Evolutionary conservation across 2,888 invertebrate species (phyloP).

Genomic region (Rhamphomyia laevipes): DNA sequence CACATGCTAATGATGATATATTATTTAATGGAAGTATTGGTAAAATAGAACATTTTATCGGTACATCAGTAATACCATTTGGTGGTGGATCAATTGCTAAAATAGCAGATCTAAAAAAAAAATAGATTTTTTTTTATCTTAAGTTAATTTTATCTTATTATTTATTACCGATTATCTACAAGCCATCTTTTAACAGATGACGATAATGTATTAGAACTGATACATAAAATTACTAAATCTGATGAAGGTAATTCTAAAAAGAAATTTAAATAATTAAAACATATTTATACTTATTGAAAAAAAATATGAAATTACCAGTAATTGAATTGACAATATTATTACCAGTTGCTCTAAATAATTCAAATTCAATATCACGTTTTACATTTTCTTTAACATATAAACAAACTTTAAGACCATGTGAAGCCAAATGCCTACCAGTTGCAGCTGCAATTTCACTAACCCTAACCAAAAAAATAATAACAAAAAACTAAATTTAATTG

Average conservation of each 20-base stretch:
- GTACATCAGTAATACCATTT: constrained; percentile 46
- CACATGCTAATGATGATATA: constrained; percentile 43
- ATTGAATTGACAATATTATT: constrained; percentile 45
- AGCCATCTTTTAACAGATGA: constrained; percentile 53
- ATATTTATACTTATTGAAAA: background rate
- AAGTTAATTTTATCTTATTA: background rate
- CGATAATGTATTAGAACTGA: constrained; percentile 33
- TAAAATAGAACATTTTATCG: constrained; percentile 55
- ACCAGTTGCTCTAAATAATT: constrained; percentile 53
- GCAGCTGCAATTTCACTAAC: constrained; percentile 56
- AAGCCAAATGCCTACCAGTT: constrained; percentile 66
- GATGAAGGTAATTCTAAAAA: constrained; percentile 35
- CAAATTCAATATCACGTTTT: constrained; percentile 47
- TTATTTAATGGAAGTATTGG: constrained; percentile 59
- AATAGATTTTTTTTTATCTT: background rate
- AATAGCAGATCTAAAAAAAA: constrained; percentile 47
- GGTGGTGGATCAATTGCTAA: constrained; percentile 67
- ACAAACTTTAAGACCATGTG: constrained; percentile 65
- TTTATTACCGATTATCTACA: constrained; percentile 43
- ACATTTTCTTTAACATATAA: constrained; percentile 43
- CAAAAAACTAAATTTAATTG: background rate
- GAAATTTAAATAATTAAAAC: background rate
- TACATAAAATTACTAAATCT: constrained; percentile 37
- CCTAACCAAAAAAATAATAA: constrained; percentile 18
- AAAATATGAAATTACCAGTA: constrained; percentile 23